Evolutionary conservation across 2,888 invertebrate genomes (phyloP).

Genomic region (Drosophila kambysellisi): DNA sequence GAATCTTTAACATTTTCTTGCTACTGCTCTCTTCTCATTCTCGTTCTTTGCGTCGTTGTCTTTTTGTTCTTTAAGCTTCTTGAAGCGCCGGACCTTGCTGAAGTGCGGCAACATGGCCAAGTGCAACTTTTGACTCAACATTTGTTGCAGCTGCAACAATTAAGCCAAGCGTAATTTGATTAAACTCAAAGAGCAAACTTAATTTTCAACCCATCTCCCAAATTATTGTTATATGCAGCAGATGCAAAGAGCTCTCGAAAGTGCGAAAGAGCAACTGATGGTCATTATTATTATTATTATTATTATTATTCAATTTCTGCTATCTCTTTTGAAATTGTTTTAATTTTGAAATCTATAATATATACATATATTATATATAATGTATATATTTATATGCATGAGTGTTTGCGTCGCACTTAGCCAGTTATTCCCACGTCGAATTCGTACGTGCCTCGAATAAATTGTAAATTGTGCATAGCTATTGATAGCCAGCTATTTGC

Average conservation of each 20-base stretch:
- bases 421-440: constrained; percentile 18
- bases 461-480: constrained; percentile 30
- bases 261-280: background rate
- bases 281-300: background rate
- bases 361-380: background rate
- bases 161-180: constrained; percentile 43
- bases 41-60: background rate
- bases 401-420: constrained; percentile 3
- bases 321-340: background rate
- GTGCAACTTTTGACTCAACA: constrained; percentile 42
- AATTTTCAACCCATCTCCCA: background rate
- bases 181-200: constrained; percentile 9
- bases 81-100: constrained; percentile 29
- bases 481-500: constrained; percentile 2
- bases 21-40: background rate
- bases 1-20: constrained; percentile 16
- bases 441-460: constrained; percentile 51
- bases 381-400: background rate
- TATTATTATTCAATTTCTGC: background rate
- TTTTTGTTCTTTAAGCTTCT: constrained; percentile 20
- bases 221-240: background rate
- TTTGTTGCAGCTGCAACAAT: constrained; percentile 38
- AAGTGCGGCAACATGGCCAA: constrained; percentile 57
- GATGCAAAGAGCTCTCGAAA: background rate
- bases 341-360: background rate